phyloP scores from a whole-genome alignment of 2,113 vertebrate species.

The Podarcis raffonei region DNA sequence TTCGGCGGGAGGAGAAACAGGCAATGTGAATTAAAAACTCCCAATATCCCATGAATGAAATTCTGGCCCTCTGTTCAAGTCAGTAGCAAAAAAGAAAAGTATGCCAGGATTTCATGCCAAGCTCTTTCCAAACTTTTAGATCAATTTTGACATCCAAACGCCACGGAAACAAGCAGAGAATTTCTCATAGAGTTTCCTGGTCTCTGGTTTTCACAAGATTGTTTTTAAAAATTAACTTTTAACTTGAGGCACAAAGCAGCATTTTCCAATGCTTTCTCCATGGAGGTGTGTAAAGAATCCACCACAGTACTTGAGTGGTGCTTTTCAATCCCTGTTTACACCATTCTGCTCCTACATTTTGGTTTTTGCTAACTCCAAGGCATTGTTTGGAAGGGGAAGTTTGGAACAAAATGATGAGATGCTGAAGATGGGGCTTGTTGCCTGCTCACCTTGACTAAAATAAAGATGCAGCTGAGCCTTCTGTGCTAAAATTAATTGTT shows the following conservation, averaged over 20 bases:
- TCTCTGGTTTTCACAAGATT: background rate
- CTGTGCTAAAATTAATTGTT: slow-evolving; percentile 58
- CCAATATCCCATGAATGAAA: background rate
- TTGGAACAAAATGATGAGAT: background rate
- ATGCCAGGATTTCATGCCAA: background rate
- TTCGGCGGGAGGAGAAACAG: background rate
- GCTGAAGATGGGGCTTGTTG: rapidly evolving
- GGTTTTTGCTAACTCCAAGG: background rate
- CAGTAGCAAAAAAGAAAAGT: background rate
- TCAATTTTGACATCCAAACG: background rate
- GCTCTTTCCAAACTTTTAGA: background rate
- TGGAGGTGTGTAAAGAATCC: background rate
- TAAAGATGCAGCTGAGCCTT: slow-evolving; percentile 74
- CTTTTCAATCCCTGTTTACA: background rate
- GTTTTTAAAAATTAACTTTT: background rate
- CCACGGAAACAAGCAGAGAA: background rate
- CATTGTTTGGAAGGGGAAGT: rapidly evolving
- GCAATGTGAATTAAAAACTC: background rate
- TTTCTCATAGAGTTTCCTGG: background rate
- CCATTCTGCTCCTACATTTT: rapidly evolving
- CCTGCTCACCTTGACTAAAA: slow-evolving; percentile 70
- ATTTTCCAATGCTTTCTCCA: background rate
- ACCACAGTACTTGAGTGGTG: background rate
- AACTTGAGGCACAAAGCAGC: slow-evolving; percentile 18
- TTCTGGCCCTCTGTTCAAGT: slow-evolving; percentile 1